A percentile compares a stretch with the other conserved stretches of the same genome.
Conservation (phyloP, 2,888 invertebrate genomes). For the Phoenoteleia sp. region DNA sequence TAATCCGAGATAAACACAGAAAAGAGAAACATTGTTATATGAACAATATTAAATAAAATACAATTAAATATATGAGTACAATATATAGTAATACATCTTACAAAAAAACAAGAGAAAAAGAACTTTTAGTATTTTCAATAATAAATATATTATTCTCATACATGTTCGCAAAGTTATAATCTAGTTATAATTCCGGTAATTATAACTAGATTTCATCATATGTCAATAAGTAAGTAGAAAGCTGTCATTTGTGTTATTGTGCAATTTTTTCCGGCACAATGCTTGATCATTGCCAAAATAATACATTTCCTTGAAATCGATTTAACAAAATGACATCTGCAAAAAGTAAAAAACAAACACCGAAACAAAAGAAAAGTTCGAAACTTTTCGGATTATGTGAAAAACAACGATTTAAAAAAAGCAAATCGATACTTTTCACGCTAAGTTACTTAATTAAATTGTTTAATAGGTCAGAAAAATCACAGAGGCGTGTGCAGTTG, state of each 20-base stretch:
- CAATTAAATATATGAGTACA: too few relatives aligned
- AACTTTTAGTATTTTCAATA: neutral
- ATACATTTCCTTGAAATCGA: neutral
- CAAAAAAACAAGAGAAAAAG: too few relatives aligned
- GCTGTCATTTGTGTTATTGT: constrained; percentile 14
- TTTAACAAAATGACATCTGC: neutral
- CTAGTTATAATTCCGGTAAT: constrained; percentile 15
- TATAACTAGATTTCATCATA: constrained; percentile 1
- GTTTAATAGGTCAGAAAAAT: neutral
- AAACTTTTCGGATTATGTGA: neutral
- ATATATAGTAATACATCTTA: too few relatives aligned
- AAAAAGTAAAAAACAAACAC: too few relatives aligned
- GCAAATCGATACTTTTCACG: neutral
- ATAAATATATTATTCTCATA: neutral
- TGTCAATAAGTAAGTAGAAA: constrained; percentile 6
- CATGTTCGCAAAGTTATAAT: neutral
- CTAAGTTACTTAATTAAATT: neutral
- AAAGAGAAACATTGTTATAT: too few relatives aligned
- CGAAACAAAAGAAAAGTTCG: neutral
- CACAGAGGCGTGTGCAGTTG: neutral
- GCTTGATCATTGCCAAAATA: neutral
- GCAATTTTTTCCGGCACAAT: neutral
- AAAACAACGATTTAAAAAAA: neutral
- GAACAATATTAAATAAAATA: too few relatives aligned
- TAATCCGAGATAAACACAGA: too few relatives aligned